These are phyloP conservation scores for Platyura marginata DNA, from an alignment of 1,140 invertebrate genomes.

Conservation along the genomic window DNA sequence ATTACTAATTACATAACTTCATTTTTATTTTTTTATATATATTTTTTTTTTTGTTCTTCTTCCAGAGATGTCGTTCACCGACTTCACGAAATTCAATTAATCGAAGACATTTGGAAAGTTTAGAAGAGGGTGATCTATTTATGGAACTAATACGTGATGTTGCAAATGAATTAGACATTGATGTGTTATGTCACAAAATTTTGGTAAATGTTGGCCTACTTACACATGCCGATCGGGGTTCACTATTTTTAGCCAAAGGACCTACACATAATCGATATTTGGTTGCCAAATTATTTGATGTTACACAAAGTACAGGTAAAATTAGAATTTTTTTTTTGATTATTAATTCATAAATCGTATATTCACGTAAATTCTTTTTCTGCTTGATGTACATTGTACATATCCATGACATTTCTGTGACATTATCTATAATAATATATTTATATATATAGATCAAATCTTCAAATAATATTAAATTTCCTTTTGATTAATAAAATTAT, in stretches of 20 bases:
- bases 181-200: conserved; percentile 85
- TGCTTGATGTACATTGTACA: background rate
- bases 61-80: conserved; percentile 20
- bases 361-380: too few species aligned
- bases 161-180: conserved; percentile 82
- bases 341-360: too few species aligned
- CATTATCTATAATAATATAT: too few species aligned
- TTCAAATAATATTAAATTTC: too few species aligned
- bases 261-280: conserved; percentile 54
- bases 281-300: conserved; percentile 81
- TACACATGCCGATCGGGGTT: conserved; percentile 71
- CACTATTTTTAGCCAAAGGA: conserved; percentile 72
- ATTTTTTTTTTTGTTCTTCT: background rate
- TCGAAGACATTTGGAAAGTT: conserved; percentile 35
- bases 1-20: background rate
- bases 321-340: background rate
- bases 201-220: conserved; percentile 76
- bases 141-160: conserved; percentile 89
- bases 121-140: conserved; percentile 67
- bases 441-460: too few species aligned
- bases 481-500: too few species aligned
- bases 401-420: background rate
- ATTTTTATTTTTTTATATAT: background rate
- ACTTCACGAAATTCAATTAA: conserved; percentile 28
- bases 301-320: conserved; percentile 66